Conservation (phyloP, 1,140 invertebrate species). For the Archivesica marissinica region DNA sequence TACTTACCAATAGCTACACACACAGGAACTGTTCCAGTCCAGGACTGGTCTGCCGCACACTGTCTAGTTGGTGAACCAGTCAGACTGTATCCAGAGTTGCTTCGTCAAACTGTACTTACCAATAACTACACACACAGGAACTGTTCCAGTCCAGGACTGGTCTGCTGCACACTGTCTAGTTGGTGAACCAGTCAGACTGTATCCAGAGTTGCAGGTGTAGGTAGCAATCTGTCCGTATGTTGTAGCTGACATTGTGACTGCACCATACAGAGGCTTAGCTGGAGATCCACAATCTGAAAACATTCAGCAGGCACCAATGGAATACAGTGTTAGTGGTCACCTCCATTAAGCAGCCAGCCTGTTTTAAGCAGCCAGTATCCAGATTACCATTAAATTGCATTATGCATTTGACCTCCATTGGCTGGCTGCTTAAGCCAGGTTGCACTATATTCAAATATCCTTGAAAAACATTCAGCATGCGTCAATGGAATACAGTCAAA, state of each 20-base stretch:
- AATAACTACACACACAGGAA: slow-evolving; percentile 61
- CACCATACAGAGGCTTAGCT: background rate
- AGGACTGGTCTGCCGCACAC: slow-evolving; percentile 87
- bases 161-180: slow-evolving; percentile 83
- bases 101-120: slow-evolving; percentile 39
- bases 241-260: slow-evolving; percentile 4
- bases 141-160: slow-evolving; percentile 90
- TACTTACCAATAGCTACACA: slow-evolving; percentile 59
- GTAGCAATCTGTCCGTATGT: slow-evolving; percentile 62
- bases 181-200: slow-evolving; percentile 30
- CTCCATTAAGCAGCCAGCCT: too few species aligned
- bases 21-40: slow-evolving; percentile 87
- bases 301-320: too few species aligned
- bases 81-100: slow-evolving; percentile 65
- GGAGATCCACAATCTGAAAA: slow-evolving; percentile 44
- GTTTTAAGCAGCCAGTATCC: too few species aligned
- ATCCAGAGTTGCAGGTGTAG: slow-evolving; percentile 69
- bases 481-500: too few species aligned
- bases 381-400: too few species aligned
- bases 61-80: slow-evolving; percentile 34
- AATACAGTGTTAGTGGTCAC: too few species aligned
- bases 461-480: too few species aligned
- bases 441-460: too few species aligned
- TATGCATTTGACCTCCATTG: too few species aligned
- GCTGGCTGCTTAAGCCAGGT: too few species aligned